Evolutionary conservation across 1,140 invertebrate species (phyloP).

Genomic region (Heliconius melpomene): DNA sequence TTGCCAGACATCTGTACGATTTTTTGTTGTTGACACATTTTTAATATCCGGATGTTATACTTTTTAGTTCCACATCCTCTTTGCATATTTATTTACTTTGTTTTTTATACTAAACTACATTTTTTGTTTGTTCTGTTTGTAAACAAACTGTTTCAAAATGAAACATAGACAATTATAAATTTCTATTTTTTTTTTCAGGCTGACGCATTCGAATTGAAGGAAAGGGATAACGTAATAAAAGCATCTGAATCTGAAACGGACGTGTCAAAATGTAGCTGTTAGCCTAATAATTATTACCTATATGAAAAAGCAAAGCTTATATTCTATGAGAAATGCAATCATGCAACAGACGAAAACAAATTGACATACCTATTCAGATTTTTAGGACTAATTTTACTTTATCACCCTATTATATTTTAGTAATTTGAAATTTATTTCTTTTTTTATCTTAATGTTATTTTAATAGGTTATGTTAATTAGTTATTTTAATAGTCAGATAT

Average conservation of each 20-base stretch:
- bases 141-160: not conserved
- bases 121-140: too few relatives aligned
- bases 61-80: not conserved
- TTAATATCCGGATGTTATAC: not conserved
- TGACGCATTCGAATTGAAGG: conserved; percentile 74
- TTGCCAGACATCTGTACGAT: not conserved
- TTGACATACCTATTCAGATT: not conserved
- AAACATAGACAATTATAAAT: not conserved
- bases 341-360: conserved; percentile 25
- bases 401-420: not conserved
- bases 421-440: not conserved
- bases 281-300: conserved; percentile 41
- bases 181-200: conserved; percentile 58
- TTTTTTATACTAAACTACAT: not conserved
- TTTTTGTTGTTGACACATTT: not conserved
- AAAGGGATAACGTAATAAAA: conserved; percentile 74
- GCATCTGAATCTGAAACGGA: conserved; percentile 74
- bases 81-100: not conserved
- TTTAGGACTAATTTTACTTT: not conserved
- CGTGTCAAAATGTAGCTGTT: conserved; percentile 76
- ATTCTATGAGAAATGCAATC: conserved; percentile 29
- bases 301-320: not conserved
- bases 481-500: too few relatives aligned
- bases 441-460: too few relatives aligned
- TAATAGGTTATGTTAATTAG: too few relatives aligned